Conservation (phyloP, 37 sponge, comb jelly and placozoan genomes). For the Amphimedon queenslandica region DNA sequence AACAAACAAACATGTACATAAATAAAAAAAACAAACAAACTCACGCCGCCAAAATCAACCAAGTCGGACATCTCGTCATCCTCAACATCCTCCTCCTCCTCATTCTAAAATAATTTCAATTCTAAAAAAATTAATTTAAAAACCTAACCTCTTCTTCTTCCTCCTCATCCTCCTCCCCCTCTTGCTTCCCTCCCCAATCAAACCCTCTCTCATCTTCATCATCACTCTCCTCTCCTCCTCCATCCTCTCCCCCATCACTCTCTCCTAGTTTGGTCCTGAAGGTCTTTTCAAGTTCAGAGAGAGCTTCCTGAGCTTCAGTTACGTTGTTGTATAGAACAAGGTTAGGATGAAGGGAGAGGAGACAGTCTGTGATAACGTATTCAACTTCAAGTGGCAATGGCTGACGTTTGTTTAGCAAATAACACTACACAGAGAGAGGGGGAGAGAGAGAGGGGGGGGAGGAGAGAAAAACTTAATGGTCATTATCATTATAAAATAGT, state of each 20-base stretch:
- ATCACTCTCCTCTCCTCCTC: constrained; percentile 27
- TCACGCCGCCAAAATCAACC: no score
- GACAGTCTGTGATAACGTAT: constrained; percentile 67
- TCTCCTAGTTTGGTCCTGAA: constrained; percentile 72
- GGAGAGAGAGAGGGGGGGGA: no score
- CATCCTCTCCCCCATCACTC: constrained; percentile 15
- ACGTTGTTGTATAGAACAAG: constrained; percentile 47
- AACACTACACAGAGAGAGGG: no score
- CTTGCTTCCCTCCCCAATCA: background rate
- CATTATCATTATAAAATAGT: no score
- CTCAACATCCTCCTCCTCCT: constrained; percentile 46
- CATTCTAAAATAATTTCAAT: background rate
- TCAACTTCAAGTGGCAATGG: constrained; percentile 92
- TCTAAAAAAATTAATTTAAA: background rate
- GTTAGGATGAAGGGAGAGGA: constrained; percentile 74
- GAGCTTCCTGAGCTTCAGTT: constrained; percentile 76
- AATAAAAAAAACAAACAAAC: no score
- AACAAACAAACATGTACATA: no score
- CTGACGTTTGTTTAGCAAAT: constrained; percentile 88
- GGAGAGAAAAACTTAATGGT: no score
- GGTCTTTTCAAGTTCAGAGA: constrained; percentile 72
- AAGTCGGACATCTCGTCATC: constrained; percentile 22
- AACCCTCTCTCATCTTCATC: constrained; percentile 65
- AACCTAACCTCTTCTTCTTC: constrained; percentile 36
- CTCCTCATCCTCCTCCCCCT: constrained; percentile 11